Evolutionary conservation across 2,888 invertebrate genomes (phyloP).

Genomic region (Plutella xylostella): DNA sequence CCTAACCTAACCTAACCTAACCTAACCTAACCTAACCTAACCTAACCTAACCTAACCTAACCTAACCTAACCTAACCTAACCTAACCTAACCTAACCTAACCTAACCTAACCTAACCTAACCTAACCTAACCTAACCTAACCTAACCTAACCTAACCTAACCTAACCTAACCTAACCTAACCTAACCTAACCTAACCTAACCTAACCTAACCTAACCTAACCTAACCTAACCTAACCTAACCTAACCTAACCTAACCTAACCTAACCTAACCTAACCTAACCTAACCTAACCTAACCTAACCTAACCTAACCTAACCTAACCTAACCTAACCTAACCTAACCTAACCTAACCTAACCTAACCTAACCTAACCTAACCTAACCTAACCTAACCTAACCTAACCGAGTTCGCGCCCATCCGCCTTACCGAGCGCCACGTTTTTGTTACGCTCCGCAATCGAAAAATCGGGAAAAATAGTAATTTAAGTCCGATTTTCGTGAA

Average conservation of each 20-base stretch:
- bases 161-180: constrained; percentile 6
- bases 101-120: constrained; percentile 6
- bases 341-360: constrained; percentile 8
- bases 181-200: constrained; percentile 1
- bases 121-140: constrained; percentile 6
- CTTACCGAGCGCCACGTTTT: too few relatives aligned
- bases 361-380: constrained; percentile 1
- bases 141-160: constrained; percentile 6
- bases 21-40: constrained; percentile 1
- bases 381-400: not conserved
- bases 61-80: constrained; percentile 3
- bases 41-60: constrained; percentile 1
- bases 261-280: constrained; percentile 2
- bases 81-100: constrained; percentile 6
- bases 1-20: constrained; percentile 1
- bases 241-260: constrained; percentile 2
- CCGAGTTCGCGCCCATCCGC: too few relatives aligned
- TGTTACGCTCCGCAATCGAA: too few relatives aligned
- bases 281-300: constrained; percentile 5
- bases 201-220: constrained; percentile 1
- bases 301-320: constrained; percentile 7
- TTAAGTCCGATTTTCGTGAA: too few relatives aligned
- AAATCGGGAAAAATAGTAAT: too few relatives aligned
- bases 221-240: not conserved
- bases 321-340: constrained; percentile 8